Conservation (phyloP, 2,113 vertebrate genomes). For the Xiphorhynchus elegans region DNA sequence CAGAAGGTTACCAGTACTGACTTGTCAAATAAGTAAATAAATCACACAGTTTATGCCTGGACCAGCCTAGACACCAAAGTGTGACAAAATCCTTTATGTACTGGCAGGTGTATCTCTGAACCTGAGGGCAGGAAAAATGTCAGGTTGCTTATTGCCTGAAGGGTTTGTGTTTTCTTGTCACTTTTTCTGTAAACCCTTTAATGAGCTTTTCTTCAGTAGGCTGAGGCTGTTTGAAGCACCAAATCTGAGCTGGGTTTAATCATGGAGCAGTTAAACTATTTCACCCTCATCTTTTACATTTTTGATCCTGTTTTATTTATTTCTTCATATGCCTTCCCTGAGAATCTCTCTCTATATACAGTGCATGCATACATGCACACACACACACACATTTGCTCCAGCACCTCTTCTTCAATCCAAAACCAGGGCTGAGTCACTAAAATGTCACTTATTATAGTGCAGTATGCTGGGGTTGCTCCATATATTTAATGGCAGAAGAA, state of each 20-base stretch:
- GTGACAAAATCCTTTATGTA: background rate
- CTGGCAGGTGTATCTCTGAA: background rate
- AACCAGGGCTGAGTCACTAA: background rate
- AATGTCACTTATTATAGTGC: background rate
- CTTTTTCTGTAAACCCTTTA: background rate
- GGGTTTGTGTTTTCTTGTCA: background rate
- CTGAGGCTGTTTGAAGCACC: background rate
- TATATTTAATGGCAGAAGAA: background rate
- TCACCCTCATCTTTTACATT: background rate
- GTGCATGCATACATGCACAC: no score
- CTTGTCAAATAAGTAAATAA: background rate
- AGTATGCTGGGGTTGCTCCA: background rate
- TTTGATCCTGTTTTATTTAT: background rate
- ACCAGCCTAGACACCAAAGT: background rate
- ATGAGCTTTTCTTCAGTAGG: background rate
- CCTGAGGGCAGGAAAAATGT: background rate
- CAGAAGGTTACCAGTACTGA: background rate
- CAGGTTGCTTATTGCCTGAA: background rate
- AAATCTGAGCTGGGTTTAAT: background rate
- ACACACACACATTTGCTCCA: background rate
- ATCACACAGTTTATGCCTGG: background rate
- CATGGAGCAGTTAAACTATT: background rate
- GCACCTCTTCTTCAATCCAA: background rate
- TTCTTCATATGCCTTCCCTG: background rate
- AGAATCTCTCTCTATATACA: background rate